Evolutionary conservation across 2,113 vertebrate genomes (phyloP).

Genomic region (Podarcis muralis): DNA sequence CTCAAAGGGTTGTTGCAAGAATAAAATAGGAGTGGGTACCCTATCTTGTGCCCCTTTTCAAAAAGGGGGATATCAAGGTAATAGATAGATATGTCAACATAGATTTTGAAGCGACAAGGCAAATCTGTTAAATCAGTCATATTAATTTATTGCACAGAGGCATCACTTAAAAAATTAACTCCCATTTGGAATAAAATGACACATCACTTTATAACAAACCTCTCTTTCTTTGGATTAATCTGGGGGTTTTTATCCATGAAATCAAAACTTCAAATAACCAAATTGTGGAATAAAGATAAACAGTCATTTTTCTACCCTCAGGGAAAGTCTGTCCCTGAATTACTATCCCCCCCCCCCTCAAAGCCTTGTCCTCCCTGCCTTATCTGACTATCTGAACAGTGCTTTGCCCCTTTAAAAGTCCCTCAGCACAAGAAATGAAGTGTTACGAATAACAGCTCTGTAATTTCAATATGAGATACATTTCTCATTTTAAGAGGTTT

Average conservation of each 20-base stretch:
- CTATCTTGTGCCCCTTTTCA: not conserved
- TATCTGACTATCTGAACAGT: not conserved
- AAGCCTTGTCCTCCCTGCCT: conserved; percentile 8
- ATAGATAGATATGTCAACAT: not conserved
- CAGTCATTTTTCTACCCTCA: not conserved
- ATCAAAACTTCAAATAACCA: not conserved
- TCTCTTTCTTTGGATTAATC: conserved; percentile 10
- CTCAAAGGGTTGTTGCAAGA: no score
- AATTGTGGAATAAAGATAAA: conserved; percentile 32
- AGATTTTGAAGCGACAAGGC: not conserved
- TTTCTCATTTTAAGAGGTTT: conserved; percentile 65
- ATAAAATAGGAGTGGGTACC: no score
- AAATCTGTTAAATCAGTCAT: not conserved
- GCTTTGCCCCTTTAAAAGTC: conserved; percentile 48
- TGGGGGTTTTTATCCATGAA: not conserved
- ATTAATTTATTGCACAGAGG: not conserved
- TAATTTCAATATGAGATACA: conserved; percentile 58
- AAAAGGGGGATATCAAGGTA: not conserved
- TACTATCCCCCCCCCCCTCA: not conserved
- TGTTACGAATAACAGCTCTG: conserved; percentile 53
- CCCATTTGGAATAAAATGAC: not conserved
- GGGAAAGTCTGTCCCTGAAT: not conserved
- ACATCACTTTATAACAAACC: not conserved
- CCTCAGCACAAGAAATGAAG: conserved; percentile 58
- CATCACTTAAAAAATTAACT: not conserved